Evolutionary conservation across 2,113 vertebrate species (phyloP).

Genomic region (Furnarius figulus): DNA sequence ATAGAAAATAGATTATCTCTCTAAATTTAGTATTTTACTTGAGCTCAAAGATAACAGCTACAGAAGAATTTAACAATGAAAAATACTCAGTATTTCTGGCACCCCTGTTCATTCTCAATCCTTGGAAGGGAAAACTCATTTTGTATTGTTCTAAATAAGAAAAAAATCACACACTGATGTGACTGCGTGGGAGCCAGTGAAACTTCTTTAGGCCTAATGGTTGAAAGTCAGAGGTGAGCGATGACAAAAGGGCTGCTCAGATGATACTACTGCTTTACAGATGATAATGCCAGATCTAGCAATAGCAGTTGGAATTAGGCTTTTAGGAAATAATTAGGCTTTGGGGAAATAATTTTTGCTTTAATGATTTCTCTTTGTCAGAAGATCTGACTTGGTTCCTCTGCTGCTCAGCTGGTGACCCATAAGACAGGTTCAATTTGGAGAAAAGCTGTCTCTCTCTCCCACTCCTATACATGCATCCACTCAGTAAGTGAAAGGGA

Average conservation of each 20-base stretch:
- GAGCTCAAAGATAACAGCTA: not conserved
- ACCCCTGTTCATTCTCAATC: not conserved
- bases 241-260: not conserved
- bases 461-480: not conserved
- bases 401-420: not conserved
- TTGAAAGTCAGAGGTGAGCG: not conserved
- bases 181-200: not conserved
- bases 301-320: not conserved
- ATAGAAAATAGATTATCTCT: not conserved
- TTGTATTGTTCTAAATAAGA: not conserved
- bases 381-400: not conserved
- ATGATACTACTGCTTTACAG: not conserved
- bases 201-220: not conserved
- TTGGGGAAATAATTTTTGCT: not conserved
- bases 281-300: not conserved
- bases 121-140: not conserved
- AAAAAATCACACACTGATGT: not conserved
- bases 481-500: not conserved
- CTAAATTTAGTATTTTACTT: not conserved
- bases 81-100: not conserved
- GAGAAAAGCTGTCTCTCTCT: not conserved
- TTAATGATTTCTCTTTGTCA: not conserved
- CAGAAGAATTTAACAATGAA: not conserved
- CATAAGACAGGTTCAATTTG: not conserved
- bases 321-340: not conserved